Conservation (phyloP, 30 jellyfish, hydroid and myxozoan genomes). For the Cassiopea xamachana region DNA sequence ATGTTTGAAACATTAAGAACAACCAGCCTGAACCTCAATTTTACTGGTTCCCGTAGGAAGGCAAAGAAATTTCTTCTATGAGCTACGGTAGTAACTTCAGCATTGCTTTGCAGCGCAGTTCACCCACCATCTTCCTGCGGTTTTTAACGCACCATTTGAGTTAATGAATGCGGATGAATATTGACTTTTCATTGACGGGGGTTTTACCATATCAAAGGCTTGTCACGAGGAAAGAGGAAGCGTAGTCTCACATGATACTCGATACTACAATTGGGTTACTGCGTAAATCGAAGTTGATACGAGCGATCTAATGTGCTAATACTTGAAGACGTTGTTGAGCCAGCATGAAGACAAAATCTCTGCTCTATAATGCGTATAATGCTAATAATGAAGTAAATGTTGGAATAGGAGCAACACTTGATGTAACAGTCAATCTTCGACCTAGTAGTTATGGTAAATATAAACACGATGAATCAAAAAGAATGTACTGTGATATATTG, state of each 20-base stretch:
- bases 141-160: background rate
- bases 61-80: too few species aligned
- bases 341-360: too few species aligned
- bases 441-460: background rate
- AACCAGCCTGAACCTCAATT: too few species aligned
- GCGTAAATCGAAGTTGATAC: too few species aligned
- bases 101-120: too few species aligned
- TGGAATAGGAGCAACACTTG: background rate
- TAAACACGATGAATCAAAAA: background rate
- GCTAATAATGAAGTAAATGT: background rate
- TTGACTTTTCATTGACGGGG: background rate
- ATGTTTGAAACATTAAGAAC: too few species aligned
- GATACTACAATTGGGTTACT: too few species aligned
- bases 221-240: background rate
- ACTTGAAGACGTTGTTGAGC: too few species aligned
- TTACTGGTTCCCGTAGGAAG: too few species aligned
- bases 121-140: too few species aligned
- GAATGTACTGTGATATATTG: conserved; percentile 13
- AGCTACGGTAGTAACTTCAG: too few species aligned
- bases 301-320: too few species aligned
- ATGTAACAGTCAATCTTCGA: background rate
- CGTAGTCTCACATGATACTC: background rate
- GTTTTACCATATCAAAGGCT: background rate
- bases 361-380: background rate
- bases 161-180: background rate